Percentiles rank a stretch among this genome's conserved stretches.
phyloP scores from a whole-genome alignment of 1,140 invertebrate species.

The Nebria ingens region DNA sequence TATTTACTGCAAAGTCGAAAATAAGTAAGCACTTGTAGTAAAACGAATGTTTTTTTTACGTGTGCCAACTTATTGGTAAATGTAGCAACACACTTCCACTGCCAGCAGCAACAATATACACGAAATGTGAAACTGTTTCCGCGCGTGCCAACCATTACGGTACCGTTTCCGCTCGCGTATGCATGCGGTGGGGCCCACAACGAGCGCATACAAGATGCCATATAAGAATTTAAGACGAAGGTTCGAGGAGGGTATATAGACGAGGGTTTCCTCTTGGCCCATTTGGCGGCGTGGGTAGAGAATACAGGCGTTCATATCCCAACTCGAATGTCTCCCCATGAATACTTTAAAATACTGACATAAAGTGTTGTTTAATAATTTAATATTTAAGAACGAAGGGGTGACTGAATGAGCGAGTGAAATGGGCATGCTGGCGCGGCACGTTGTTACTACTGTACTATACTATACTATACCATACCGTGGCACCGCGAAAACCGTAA shows the following conservation, averaged over 20 bases:
- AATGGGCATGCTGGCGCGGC: neutral
- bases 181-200: neutral
- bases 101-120: neutral
- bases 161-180: neutral
- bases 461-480: neutral
- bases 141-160: neutral
- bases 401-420: too few relatives aligned
- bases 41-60: too few relatives aligned
- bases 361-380: conserved; percentile 4
- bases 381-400: neutral
- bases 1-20: too few relatives aligned
- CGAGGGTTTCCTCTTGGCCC: neutral
- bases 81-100: neutral
- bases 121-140: neutral
- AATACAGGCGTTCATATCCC: neutral
- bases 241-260: too few relatives aligned
- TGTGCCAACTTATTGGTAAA: neutral
- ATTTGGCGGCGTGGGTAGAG: too few relatives aligned
- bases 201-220: neutral
- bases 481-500: neutral
- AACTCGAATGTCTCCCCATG: conserved; percentile 5
- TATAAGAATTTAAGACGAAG: conserved; percentile 3
- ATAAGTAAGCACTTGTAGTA: too few relatives aligned
- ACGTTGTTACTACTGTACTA: too few relatives aligned
- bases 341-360: conserved; percentile 7